Evolutionary conservation across 2,797 vertebrate genomes (phyloP).

Genomic region (Otolemur crassicaudatus): DNA sequence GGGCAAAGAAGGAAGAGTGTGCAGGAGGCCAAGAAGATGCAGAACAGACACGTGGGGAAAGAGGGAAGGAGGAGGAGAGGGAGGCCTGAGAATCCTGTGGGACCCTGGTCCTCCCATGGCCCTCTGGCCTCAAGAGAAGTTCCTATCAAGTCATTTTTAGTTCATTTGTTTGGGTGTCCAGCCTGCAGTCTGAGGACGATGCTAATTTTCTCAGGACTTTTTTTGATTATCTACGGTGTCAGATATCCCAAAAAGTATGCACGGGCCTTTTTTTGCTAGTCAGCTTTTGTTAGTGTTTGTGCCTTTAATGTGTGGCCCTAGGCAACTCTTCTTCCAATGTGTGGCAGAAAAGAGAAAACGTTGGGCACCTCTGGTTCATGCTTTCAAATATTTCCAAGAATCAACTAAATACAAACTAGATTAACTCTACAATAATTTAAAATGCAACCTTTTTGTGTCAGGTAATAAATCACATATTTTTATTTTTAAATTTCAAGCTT

Average conservation of each 20-base stretch:
- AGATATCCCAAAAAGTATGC: too few species aligned
- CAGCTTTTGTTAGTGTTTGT: too few species aligned
- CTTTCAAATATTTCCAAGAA: not conserved
- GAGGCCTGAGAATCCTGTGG: too few species aligned
- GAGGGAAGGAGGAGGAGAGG: not conserved
- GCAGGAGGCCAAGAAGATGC: not conserved
- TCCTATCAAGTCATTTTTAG: too few species aligned
- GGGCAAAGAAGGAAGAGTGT: not conserved
- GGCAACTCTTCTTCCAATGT: too few species aligned
- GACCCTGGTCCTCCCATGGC: not conserved
- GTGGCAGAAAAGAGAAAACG: too few species aligned
- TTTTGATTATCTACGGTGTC: too few species aligned
- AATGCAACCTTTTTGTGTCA: not conserved
- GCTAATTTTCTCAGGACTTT: too few species aligned
- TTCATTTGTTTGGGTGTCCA: not conserved
- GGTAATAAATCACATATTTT: not conserved
- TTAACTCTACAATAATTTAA: not conserved
- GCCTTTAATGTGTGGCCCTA: too few species aligned
- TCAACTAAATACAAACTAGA: not conserved
- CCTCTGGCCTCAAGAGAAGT: not conserved
- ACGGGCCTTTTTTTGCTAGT: too few species aligned
- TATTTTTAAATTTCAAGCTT: constrained; percentile 24
- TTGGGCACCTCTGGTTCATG: not conserved
- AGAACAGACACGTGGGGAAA: too few species aligned
- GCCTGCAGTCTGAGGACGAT: too few species aligned